A percentile compares a stretch with the other conserved stretches of the same genome.
phyloP scores from a whole-genome alignment of 2,888 invertebrate genomes.

The Neuroscelio doddi region DNA sequence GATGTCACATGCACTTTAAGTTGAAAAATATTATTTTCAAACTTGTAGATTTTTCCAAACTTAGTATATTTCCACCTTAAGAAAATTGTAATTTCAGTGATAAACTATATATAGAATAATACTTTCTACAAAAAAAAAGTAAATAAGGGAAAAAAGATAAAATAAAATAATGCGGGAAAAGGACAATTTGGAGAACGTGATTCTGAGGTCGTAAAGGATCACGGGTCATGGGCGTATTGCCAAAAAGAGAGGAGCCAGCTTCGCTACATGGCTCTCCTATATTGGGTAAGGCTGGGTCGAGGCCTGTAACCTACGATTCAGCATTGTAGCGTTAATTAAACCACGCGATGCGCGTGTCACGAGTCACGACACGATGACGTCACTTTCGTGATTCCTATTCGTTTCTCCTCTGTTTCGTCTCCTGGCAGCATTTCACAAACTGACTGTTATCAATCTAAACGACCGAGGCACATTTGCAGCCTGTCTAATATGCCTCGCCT shows the following conservation, averaged over 20 bases:
- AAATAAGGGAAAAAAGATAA: conserved; percentile 8
- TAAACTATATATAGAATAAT: too few species aligned
- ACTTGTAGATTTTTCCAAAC: too few species aligned
- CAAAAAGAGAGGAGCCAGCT: conserved; percentile 60
- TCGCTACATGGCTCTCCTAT: conserved; percentile 25
- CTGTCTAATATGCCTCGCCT: too few species aligned
- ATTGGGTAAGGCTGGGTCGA: conserved; percentile 28
- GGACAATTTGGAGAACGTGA: conserved; percentile 69
- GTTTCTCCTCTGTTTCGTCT: conserved; percentile 43
- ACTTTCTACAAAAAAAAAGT: too few species aligned
- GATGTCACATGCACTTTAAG: too few species aligned
- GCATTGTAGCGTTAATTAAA: conserved; percentile 69
- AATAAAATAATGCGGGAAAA: conserved; percentile 50
- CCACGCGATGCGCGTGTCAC: conserved; percentile 62
- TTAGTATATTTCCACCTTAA: too few species aligned
- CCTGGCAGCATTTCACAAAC: conserved; percentile 50
- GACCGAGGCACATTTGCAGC: conserved; percentile 32
- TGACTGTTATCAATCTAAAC: conserved; percentile 55
- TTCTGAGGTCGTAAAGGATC: conserved; percentile 64
- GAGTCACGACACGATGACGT: conserved; percentile 64
- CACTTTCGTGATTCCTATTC: conserved; percentile 61
- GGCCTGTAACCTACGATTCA: conserved; percentile 52
- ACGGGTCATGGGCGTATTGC: conserved; percentile 68
- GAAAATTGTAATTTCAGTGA: too few species aligned
- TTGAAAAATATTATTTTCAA: too few species aligned